These are phyloP conservation scores for Nemotelus pantherinus DNA, from an alignment of 2,888 invertebrate species.

Conservation along the genomic window DNA sequence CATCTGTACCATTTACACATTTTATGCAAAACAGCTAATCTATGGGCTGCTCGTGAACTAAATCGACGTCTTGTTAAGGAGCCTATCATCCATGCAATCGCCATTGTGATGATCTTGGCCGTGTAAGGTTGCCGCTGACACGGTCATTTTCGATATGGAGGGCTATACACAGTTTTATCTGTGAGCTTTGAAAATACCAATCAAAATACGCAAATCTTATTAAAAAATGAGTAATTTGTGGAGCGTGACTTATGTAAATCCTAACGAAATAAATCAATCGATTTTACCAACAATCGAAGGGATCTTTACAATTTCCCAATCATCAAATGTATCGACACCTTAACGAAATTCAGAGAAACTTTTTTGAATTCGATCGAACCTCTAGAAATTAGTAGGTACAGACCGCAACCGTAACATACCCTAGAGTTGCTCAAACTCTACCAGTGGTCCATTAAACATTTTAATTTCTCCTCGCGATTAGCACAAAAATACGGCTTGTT, in stretches of 20 bases:
- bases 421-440: conserved; percentile 15
- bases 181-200: not conserved
- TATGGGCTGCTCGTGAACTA: conserved; percentile 24
- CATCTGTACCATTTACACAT: conserved; percentile 21
- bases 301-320: not conserved
- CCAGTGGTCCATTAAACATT: conserved; percentile 47
- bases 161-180: not conserved
- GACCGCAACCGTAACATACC: not conserved
- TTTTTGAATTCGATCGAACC: not conserved
- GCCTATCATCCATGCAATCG: conserved; percentile 33
- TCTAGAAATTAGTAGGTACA: not conserved
- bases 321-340: not conserved
- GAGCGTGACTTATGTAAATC: no score
- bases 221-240: no score
- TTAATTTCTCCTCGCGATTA: conserved; percentile 47
- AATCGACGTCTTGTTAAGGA: conserved; percentile 2
- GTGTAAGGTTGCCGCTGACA: not conserved
- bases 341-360: not conserved
- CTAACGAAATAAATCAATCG: no score
- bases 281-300: no score
- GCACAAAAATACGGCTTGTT: conserved; percentile 24
- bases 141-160: not conserved
- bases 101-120: conserved; percentile 30
- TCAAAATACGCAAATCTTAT: no score
- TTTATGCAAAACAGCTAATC: conserved; percentile 35